Evolutionary conservation across 1,140 invertebrate genomes (phyloP), one percentile per base, ranked within the genome.

Genomic region (Orius insidiosus): DNA sequence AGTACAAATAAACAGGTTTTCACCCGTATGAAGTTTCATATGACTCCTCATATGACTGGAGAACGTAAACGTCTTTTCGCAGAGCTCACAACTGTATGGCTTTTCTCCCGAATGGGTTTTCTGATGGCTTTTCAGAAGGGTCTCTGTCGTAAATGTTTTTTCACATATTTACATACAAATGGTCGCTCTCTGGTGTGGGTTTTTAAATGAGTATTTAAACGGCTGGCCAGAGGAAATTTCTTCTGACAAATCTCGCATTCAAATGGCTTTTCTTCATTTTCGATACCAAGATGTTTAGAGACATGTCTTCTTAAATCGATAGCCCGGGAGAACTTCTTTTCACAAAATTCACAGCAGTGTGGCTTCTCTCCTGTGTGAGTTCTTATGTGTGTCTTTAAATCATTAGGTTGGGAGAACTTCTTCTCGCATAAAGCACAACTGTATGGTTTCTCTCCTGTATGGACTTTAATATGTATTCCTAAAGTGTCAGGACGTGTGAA

Each of bases 381-480:
- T 24, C 24, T 24, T 7, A 24, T 3, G 7, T 24, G 24, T 7
- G 3, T 24, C 24, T 7, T 24, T 24, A 24, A 24, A 24, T 33
- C 33, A 38, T 36, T 46, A 10, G 18, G 19, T 15, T 45, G 33
- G n/a, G 48, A 36, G 41, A 49, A 49, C 7, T 18, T 32, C 43
- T 50, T 45, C 3, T 38, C 56, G 53, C 74, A 75, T 6, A 70
- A 56, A n/a, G 56, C 51, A 36, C 63, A 66, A n/a, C 53, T 52
- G 38, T 61, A 65, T 1, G 63, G 64, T 35, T 55, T 59, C 35
- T 65, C 60, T 1, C 61, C 62, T 0, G 63, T 63, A 38, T 65
- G 63, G 10, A 52, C 62, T 3, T 60, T 49, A 13, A n/a, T 18
- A 33, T 55, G 54, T 10, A n/a, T 32, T 5, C 30, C 38, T 1